Evolutionary conservation across 2,888 invertebrate species (phyloP), one percentile per base, ranked within the genome.

Genomic region (Pristionchus exspectatus): DNA sequence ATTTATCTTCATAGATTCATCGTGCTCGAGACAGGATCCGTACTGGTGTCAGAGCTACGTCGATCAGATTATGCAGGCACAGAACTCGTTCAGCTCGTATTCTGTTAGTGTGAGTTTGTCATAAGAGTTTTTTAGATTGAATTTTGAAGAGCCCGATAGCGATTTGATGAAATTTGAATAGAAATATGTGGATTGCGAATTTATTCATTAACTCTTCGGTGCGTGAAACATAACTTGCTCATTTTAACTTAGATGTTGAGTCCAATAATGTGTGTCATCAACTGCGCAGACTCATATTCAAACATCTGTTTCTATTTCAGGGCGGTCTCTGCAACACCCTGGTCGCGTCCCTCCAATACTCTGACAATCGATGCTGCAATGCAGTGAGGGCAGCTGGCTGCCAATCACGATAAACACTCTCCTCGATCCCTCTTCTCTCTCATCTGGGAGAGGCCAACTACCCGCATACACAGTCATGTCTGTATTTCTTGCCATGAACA

Each of bases 41-140:
- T 92, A 92, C 87, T 92, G 92, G 92, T 92, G 92, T 87, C 88
- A 90, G 59, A 90, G 91, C 44, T 92, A 92, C 88, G 92, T 92
- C 50, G 90, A 90, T 14, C 89, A 89, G 89, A 81, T 89, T 16
- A 30, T 59, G 66, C 38, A 81, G 50, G 83, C 81, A 10, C 89
- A 89, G 87, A 74, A 74, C 30, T 38, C 50, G 33, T 88, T 88
- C 87, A 54, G 33, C 21, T 74, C 87, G 24, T 88, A 88, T 56
- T 33, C 44, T 50, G 72, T 72, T 18, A n/a, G 69, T 18, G 18
- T 38, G 44, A n/a, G 69, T 27, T 5, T 38, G n/a, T 87, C 12
- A 21, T 44, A 14, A 33, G 33, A 3, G 18, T 33, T 33, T 33
- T 77, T 7, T 16, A 33, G 44, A 5, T 44, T 33, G 7, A 44